These are phyloP conservation scores for Emmelina monodactyla DNA, from an alignment of 2,888 invertebrate species.

Conservation along the genomic window DNA sequence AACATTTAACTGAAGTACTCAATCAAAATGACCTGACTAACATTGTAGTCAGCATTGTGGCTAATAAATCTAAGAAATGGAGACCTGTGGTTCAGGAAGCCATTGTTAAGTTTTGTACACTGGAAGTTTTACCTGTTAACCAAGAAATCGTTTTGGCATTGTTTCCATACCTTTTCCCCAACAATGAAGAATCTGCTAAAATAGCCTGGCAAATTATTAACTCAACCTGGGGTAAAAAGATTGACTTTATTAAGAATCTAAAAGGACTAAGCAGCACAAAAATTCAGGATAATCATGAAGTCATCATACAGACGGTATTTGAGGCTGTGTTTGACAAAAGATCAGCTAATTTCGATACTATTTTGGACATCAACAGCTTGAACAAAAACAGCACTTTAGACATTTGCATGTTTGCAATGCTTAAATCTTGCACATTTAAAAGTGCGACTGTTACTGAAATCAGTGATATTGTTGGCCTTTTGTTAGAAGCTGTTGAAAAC, in stretches of 20 bases:
- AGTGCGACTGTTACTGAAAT: slow-evolving; percentile 36
- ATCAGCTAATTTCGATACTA: slow-evolving; percentile 25
- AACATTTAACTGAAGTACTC: slow-evolving; percentile 42
- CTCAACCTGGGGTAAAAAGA: slow-evolving; percentile 42
- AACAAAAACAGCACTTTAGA: slow-evolving; percentile 36
- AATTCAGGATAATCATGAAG: slow-evolving; percentile 24
- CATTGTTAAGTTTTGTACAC: slow-evolving; percentile 52
- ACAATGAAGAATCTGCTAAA: slow-evolving; percentile 30
- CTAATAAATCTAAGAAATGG: slow-evolving; percentile 44
- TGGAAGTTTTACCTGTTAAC: slow-evolving; percentile 50
- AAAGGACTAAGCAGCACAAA: slow-evolving; percentile 21
- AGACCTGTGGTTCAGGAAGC: slow-evolving; percentile 40
- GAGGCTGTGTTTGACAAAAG: slow-evolving; percentile 34
- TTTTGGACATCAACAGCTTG: slow-evolving; percentile 31
- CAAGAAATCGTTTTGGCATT: slow-evolving; percentile 66
- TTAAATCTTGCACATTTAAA: slow-evolving; percentile 49
- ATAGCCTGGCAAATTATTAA: slow-evolving; percentile 36
- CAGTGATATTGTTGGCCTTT: slow-evolving; percentile 40
- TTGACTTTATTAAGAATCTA: slow-evolving; percentile 26
- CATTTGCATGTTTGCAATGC: slow-evolving; percentile 42
- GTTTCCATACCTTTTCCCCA: slow-evolving; percentile 70
- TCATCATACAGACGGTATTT: slow-evolving; percentile 33
- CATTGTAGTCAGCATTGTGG: slow-evolving; percentile 57
- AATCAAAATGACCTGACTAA: slow-evolving; percentile 47
- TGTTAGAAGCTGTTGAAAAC: slow-evolving; percentile 43